Conservation (phyloP, 2,113 vertebrate species). For the Platanista minor region DNA sequence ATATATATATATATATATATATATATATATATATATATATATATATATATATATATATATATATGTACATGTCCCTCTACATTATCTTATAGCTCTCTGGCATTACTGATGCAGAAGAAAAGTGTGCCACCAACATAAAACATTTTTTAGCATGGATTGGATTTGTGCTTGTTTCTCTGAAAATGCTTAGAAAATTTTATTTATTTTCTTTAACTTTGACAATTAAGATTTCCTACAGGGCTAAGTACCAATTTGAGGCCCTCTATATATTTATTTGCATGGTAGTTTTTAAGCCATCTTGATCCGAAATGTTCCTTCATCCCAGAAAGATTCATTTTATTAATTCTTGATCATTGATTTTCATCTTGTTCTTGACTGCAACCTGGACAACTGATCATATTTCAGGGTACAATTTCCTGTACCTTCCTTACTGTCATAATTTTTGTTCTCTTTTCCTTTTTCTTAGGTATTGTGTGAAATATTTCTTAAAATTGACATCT, state of each 20-base stretch:
- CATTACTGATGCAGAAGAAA: not conserved
- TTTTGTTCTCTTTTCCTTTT: not conserved
- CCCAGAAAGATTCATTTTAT: not conserved
- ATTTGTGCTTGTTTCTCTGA: not conserved
- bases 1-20: too few relatives aligned
- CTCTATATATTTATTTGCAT: not conserved
- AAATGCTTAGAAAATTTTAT: not conserved
- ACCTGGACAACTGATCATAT: not conserved
- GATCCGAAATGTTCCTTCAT: not conserved
- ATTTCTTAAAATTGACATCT: not conserved
- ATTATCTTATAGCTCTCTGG: not conserved
- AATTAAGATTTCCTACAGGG: not conserved
- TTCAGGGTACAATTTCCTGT: not conserved
- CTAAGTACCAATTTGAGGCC: not conserved
- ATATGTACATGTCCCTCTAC: accelerated
- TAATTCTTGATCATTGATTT: not conserved
- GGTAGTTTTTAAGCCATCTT: not conserved
- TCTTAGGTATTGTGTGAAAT: not conserved
- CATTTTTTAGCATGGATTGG: not conserved
- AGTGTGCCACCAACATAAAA: not conserved
- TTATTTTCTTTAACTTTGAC: not conserved
- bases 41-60: too few relatives aligned
- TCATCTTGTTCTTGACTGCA: not conserved
- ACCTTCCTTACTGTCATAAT: not conserved
- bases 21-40: too few relatives aligned